A percentile compares a stretch with the other conserved stretches of the same genome.
Conservation (phyloP, 2,888 invertebrate species). For the Dorcus hopei region DNA sequence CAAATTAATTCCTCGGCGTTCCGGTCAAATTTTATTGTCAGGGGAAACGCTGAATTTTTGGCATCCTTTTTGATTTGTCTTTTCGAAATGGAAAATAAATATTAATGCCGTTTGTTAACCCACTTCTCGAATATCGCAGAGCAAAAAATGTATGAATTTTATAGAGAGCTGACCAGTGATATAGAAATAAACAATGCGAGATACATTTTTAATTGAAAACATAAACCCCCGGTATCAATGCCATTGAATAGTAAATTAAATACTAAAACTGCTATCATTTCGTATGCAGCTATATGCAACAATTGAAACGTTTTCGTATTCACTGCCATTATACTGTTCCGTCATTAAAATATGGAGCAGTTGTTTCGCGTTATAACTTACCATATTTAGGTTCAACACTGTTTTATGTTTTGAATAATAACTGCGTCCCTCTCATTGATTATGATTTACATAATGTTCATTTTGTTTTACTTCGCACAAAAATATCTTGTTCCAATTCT, state of each 20-base stretch:
- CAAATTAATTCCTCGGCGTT: too few species aligned
- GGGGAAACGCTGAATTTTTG: too few species aligned
- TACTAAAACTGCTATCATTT: constrained; percentile 33
- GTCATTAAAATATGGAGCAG: constrained; percentile 25
- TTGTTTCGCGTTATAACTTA: constrained; percentile 18
- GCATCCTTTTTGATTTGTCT: too few species aligned
- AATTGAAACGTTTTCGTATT: constrained; percentile 28
- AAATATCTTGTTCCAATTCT: too few species aligned
- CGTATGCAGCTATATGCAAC: constrained; percentile 28
- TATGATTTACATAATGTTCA: too few species aligned
- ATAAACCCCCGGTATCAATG: constrained; percentile 35
- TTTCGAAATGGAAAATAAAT: too few species aligned
- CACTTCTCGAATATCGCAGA: not conserved
- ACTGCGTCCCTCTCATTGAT: not conserved
- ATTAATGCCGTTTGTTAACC: not conserved
- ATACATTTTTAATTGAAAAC: constrained; percentile 41
- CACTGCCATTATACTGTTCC: constrained; percentile 22
- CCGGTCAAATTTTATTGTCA: too few species aligned
- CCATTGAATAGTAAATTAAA: constrained; percentile 35
- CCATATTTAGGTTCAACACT: constrained; percentile 10
- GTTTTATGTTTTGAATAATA: constrained; percentile 2
- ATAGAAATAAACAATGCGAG: constrained; percentile 34
- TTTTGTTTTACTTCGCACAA: too few species aligned
- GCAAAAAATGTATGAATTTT: constrained; percentile 14
- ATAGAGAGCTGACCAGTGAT: constrained; percentile 23